Percentiles rank a stretch among this genome's conserved stretches.
phyloP scores from a whole-genome alignment of 2,797 vertebrate genomes.

The Coluber constrictor region DNA sequence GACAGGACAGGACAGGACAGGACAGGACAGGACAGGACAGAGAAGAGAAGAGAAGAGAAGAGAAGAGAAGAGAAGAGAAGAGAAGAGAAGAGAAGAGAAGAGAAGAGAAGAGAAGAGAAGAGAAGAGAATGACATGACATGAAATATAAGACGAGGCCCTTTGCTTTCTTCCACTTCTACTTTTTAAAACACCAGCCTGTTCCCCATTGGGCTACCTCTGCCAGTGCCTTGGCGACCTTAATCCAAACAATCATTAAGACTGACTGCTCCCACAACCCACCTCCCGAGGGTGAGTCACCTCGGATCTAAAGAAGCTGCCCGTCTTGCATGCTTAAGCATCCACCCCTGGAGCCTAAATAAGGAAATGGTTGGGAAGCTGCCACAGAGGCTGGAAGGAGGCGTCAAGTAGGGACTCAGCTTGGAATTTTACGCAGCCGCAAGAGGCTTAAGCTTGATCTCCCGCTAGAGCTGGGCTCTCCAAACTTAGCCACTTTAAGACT shows the following conservation, averaged over 20 bases:
- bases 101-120: too few species aligned
- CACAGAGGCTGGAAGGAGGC: not conserved
- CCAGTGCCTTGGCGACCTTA: not conserved
- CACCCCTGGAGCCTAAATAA: not conserved
- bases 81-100: too few species aligned
- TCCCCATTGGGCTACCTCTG: not conserved
- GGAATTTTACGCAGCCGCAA: not conserved
- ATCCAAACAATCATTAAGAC: not conserved
- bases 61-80: too few species aligned
- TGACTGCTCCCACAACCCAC: not conserved
- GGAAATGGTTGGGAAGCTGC: not conserved
- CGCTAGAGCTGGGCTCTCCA: not conserved
- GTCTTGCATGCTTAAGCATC: not conserved
- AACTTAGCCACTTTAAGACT: too few species aligned
- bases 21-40: too few species aligned
- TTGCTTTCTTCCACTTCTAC: not conserved
- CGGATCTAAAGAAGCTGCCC: not conserved
- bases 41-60: too few species aligned
- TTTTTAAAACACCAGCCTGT: not conserved
- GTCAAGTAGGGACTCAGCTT: not conserved
- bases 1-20: too few species aligned
- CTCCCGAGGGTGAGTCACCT: not conserved
- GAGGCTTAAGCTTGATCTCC: not conserved
- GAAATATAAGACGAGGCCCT: not conserved
- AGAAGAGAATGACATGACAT: too few species aligned